These are phyloP conservation scores for Coptodon rendalli DNA, from an alignment of 2,113 vertebrate genomes.

Conservation along the genomic window DNA sequence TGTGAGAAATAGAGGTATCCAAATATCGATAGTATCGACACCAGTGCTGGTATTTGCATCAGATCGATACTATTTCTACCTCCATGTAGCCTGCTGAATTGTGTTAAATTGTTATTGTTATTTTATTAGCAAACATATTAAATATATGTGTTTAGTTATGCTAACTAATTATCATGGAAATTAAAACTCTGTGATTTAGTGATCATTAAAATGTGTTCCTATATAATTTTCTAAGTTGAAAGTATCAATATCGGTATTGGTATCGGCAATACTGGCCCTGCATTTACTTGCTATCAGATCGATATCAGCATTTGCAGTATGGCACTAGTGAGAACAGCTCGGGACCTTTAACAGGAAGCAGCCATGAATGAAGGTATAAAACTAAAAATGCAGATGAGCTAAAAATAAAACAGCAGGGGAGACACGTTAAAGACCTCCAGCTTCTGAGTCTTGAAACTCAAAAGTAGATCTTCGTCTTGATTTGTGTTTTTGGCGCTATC, in stretches of 20 bases:
- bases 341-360: neutral
- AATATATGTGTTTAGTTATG: neutral
- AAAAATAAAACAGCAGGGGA: neutral
- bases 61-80: neutral
- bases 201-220: neutral
- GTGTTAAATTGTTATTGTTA: neutral
- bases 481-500: constrained; percentile 12
- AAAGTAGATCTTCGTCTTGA: neutral
- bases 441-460: neutral
- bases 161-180: neutral
- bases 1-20: neutral
- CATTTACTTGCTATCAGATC: neutral
- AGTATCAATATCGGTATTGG: neutral
- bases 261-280: neutral
- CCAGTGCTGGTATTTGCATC: neutral
- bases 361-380: neutral
- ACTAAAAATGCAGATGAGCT: neutral
- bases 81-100: neutral
- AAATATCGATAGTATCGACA: neutral
- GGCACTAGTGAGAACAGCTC: neutral
- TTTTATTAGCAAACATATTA: neutral
- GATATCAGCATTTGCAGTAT: neutral
- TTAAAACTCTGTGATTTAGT: neutral
- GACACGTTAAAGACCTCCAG: neutral
- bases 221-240: neutral